These are phyloP conservation scores for Cheilosia vernalis DNA, from an alignment of 2,888 invertebrate genomes.

Conservation along the genomic window DNA sequence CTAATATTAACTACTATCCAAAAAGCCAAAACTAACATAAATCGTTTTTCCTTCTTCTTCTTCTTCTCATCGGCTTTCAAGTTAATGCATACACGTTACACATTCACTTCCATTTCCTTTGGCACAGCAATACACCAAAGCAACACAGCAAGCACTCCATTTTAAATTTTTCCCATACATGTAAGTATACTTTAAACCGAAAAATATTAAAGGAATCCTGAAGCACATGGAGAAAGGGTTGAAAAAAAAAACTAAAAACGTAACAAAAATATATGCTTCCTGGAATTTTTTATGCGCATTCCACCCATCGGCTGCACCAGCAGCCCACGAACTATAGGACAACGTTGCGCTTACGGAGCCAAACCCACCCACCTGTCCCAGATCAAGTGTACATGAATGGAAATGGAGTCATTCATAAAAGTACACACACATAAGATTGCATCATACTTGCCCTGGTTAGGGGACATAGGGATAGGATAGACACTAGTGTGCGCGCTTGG, in stretches of 20 bases:
- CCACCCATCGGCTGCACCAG: conserved; percentile 3
- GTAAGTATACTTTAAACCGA: conserved; percentile 55
- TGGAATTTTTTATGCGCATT: conserved; percentile 70
- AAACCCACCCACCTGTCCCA: conserved; percentile 70
- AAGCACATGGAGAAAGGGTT: conserved; percentile 10
- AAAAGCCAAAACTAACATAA: conserved; percentile 1
- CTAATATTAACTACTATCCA: too few relatives aligned
- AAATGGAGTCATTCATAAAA: conserved; percentile 73
- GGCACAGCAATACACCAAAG: background rate
- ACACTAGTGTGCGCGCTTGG: conserved; percentile 22
- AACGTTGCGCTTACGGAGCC: background rate
- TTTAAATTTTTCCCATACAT: conserved; percentile 11
- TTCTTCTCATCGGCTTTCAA: conserved; percentile 62
- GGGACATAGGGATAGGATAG: conserved; percentile 64
- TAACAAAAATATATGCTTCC: conserved; percentile 64
- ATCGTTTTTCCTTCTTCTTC: conserved; percentile 1
- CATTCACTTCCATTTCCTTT: conserved; percentile 67
- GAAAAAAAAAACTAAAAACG: conserved; percentile 24
- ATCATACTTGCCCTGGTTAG: conserved; percentile 75
- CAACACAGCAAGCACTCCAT: conserved; percentile 12
- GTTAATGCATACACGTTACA: conserved; percentile 49
- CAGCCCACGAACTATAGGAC: background rate
- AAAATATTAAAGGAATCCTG: conserved; percentile 58
- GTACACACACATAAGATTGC: conserved; percentile 63
- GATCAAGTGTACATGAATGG: conserved; percentile 69